phyloP scores from a whole-genome alignment of 2,888 invertebrate genomes.

The Sialis fuliginosa region DNA sequence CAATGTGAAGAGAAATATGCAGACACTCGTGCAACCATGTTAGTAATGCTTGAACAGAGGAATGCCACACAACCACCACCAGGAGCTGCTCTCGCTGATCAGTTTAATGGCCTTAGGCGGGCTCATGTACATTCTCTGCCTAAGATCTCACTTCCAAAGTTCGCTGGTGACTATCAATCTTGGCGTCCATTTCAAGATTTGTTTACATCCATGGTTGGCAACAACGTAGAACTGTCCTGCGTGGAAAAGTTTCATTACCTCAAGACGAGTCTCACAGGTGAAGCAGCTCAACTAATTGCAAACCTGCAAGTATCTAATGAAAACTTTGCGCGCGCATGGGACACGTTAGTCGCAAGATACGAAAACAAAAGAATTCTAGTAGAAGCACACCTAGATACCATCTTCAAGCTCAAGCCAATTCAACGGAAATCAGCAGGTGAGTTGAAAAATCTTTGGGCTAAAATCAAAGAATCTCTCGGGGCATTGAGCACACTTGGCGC shows the following conservation, averaged over 20 bases:
- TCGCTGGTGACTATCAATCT: slow-evolving; percentile 1
- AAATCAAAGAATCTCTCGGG: not conserved
- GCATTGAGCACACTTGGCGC: not conserved
- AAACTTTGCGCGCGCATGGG: slow-evolving; percentile 9
- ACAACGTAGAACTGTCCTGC: slow-evolving; percentile 1
- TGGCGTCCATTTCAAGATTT: slow-evolving; percentile 8
- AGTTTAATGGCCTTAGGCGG: not conserved
- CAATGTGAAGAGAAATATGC: not conserved
- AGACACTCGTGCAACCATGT: not conserved
- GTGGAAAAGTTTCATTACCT: slow-evolving; percentile 10
- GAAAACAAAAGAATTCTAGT: slow-evolving; percentile 9
- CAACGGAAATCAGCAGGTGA: not conserved
- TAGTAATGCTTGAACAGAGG: not conserved
- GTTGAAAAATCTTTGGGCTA: not conserved
- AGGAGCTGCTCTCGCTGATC: not conserved
- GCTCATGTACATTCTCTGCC: slow-evolving; percentile 1
- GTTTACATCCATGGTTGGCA: slow-evolving; percentile 6
- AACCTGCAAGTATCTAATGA: slow-evolving; percentile 6
- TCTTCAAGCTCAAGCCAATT: slow-evolving; percentile 5
- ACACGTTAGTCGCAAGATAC: slow-evolving; percentile 7
- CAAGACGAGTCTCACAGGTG: slow-evolving; percentile 7
- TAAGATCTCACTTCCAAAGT: slow-evolving; percentile 4
- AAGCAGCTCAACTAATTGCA: slow-evolving; percentile 6
- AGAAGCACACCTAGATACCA: slow-evolving; percentile 6
- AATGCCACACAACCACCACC: not conserved